Base-by-base conservation (phyloP, 1,140 invertebrate genomes). In the Heliconius nattereri region DNA sequence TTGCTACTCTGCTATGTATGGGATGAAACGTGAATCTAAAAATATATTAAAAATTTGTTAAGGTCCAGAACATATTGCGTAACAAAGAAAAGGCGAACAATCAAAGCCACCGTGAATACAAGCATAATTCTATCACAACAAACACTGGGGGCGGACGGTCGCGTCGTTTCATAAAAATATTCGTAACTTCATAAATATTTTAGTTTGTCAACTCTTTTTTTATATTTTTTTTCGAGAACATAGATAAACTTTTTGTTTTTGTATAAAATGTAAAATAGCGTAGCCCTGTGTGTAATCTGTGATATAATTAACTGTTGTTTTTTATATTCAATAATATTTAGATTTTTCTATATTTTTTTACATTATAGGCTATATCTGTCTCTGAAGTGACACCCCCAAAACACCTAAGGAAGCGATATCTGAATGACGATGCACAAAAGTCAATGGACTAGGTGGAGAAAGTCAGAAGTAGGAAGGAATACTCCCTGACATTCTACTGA, bases 101-200 rank as follows among this genome's bases (percentile, higher is more conserved):
- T 26, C 60, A 66, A 26, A 66, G 23, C 60, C 23, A 26, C 9
- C 16, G 20, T 66, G 60, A 66, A 66, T 66, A 26, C 29, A 11
- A 66, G 29, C 60, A 66, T 66, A 5, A 66, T 16, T 26, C 29
- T 26, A 23, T 11, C 0, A 7, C 26, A 66, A 29, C 60, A 66
- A 66, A 66, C 16, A 66, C 60, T 6, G 23, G 23, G 23, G 11
- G 57, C 57, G 57, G 23, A 26, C 9, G 57, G 5, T 40, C 23
- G 23, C 2, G 26, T 66, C 54, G 54, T 66, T 66, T 66, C 60
- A 66, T 66, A 66, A 66, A 66, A 66, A 66, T 66, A 26, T 66
- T 29, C 23, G 3, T 9, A 66, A 66, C 60, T 66, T 66, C 3
- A 66, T 66, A 66, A 66, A 66, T 66, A 66, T 66, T 66, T 66